Evolutionary conservation across 2,113 vertebrate species (phyloP), one percentile per base, ranked within the genome.

Genomic region (Festucalex cinctus): DNA sequence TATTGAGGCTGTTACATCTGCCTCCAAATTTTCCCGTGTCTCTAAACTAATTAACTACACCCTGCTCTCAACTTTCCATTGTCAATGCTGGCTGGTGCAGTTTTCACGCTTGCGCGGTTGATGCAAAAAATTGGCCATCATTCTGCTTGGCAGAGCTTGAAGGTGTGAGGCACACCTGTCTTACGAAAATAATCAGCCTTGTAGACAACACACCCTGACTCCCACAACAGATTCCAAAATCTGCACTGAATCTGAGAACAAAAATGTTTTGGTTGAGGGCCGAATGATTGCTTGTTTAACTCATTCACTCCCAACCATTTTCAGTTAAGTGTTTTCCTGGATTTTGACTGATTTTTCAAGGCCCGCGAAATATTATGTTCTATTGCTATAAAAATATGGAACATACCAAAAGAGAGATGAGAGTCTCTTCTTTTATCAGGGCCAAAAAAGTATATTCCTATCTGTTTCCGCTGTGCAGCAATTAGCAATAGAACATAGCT

Each of bases 71-170:
- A 44, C 71, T 51, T 65, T 20, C 37, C 64, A 13, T 17, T 66
- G 44, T 48, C 22, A 61, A 2, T 66, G 20, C 66, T 54, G 58
- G 28, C 20, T 46, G 41, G 39, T 77, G 79, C 63, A 22, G 61
- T 75, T 88, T 80, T 77, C 41, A 62, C 69, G 82, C 68, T 59
- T 63, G 28, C 75, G 71, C 28, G 53, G 85, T 79, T 87, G 83
- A 90, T 75, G 62, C 74, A 71, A 32, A n/a, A 54, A 77, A 71
- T 48, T 63, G 67, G 49, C 77, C 3, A 71, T 74, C 64, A 62
- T 74, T 78, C 65, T 75, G 67, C 75, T 79, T 64, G 67, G 74
- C 53, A 62, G 60, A 71, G 36, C 63, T 22, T 0, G 28, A 65
- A 62, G 64, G 36, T 37, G 54, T 76, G 77, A 63, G 73, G 75